These are phyloP conservation scores for Scaptomyza flava DNA, from an alignment of 2,888 invertebrate genomes.

Conservation along the genomic window DNA sequence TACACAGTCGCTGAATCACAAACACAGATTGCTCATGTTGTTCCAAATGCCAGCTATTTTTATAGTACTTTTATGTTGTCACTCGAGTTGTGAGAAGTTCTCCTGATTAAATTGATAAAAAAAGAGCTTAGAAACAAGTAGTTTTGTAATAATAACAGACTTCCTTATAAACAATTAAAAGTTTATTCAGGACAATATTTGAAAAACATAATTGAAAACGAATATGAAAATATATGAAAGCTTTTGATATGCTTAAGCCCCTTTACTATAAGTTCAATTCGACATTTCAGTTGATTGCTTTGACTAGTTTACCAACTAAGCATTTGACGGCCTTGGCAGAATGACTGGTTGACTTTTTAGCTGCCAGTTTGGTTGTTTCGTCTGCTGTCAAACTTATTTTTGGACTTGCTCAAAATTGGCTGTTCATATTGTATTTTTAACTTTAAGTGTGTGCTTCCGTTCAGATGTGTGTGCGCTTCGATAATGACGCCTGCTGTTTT, in stretches of 20 bases:
- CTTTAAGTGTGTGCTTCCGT: slow-evolving; percentile 66
- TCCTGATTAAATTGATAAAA: too few species aligned
- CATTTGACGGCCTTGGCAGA: slow-evolving; percentile 24
- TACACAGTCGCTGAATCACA: slow-evolving; percentile 67
- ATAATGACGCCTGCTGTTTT: slow-evolving; percentile 31
- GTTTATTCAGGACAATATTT: too few species aligned
- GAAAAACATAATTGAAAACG: too few species aligned
- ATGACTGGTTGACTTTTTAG: slow-evolving; percentile 24
- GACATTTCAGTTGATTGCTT: slow-evolving; percentile 37
- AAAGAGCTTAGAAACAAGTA: too few species aligned
- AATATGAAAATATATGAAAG: not conserved
- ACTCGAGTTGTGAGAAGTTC: slow-evolving; percentile 26
- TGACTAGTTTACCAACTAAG: slow-evolving; percentile 39
- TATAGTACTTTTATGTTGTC: slow-evolving; percentile 50
- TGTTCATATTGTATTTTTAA: slow-evolving; percentile 54
- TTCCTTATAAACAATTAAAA: too few species aligned
- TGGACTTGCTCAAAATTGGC: slow-evolving; percentile 12
- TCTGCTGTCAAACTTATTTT: slow-evolving; percentile 6
- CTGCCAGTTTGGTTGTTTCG: slow-evolving; percentile 30
- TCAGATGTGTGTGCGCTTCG: slow-evolving; percentile 54
- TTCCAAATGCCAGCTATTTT: slow-evolving; percentile 51
- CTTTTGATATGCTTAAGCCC: slow-evolving; percentile 5
- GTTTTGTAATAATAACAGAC: too few species aligned
- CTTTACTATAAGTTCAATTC: slow-evolving; percentile 18
- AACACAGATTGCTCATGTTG: slow-evolving; percentile 1